phyloP scores from a whole-genome alignment of 2,113 vertebrate genomes.

The Oryzias javanicus region DNA sequence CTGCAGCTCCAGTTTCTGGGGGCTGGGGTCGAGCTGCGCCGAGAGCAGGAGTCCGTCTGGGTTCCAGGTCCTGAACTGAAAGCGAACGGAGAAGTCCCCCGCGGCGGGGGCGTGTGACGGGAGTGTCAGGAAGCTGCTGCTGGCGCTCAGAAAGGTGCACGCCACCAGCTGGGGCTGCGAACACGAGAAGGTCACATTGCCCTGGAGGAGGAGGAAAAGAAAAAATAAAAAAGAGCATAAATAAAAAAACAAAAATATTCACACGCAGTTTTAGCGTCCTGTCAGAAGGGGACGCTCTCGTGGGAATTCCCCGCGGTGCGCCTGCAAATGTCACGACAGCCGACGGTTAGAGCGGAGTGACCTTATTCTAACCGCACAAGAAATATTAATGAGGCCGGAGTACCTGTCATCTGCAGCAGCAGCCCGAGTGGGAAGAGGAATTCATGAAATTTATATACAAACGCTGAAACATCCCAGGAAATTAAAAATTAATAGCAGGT shows the following conservation, averaged over 20 bases:
- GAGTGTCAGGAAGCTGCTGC: constrained; percentile 87
- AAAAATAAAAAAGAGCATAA: constrained; percentile 11
- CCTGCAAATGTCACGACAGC: constrained; percentile 29
- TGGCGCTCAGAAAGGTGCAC: constrained; percentile 87
- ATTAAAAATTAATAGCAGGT: not conserved
- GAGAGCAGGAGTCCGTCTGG: constrained; percentile 86
- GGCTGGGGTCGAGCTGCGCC: constrained; percentile 78
- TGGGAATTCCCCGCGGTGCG: constrained; percentile 3
- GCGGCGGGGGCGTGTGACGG: constrained; percentile 76
- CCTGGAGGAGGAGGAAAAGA: constrained; percentile 73
- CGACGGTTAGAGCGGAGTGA: constrained; percentile 26
- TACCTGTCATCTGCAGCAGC: not conserved
- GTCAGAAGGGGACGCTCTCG: constrained; percentile 3
- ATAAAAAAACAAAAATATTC: constrained; percentile 24
- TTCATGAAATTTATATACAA: not conserved
- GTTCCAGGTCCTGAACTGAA: constrained; percentile 97
- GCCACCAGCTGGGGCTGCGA: constrained; percentile 87
- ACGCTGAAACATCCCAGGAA: no score
- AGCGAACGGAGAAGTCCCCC: constrained; percentile 80
- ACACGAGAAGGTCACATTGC: constrained; percentile 96
- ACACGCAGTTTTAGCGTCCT: constrained; percentile 9
- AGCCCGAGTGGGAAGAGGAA: not conserved
- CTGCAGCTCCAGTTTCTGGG: constrained; percentile 80
- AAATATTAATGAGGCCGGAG: constrained; percentile 14
- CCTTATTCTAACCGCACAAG: not conserved